Evolutionary conservation across 2,888 invertebrate genomes (phyloP).

Genomic region (Charanyca ferruginea): DNA sequence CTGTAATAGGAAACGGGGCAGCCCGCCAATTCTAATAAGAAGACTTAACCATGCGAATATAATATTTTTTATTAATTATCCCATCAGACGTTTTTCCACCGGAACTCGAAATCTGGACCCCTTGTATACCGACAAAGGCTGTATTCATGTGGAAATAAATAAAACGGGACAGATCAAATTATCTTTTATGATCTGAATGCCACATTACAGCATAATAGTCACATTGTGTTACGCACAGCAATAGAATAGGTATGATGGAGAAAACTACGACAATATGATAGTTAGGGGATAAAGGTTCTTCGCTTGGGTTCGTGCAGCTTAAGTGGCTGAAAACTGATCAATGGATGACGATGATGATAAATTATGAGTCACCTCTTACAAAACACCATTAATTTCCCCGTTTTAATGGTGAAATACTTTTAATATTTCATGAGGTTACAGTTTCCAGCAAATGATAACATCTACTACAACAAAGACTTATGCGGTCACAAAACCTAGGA

Average conservation of each 20-base stretch:
- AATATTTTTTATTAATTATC: no score
- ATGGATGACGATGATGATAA: not conserved
- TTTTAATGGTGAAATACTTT: no score
- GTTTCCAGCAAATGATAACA: not conserved
- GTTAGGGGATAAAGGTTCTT: not conserved
- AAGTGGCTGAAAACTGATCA: not conserved
- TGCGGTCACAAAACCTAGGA: not conserved
- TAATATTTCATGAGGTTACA: not conserved
- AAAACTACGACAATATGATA: not conserved
- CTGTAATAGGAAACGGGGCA: not conserved
- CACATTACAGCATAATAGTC: not conserved
- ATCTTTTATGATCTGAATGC: not conserved
- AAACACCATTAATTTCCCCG: no score
- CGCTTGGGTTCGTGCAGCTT: not conserved
- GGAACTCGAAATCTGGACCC: not conserved
- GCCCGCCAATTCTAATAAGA: not conserved
- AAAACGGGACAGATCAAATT: conserved; percentile 12
- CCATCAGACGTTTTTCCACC: not conserved
- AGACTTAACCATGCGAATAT: not conserved
- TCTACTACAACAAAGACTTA: not conserved
- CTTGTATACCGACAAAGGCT: not conserved
- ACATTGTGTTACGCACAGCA: conserved; percentile 3
- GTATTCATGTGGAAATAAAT: conserved; percentile 2
- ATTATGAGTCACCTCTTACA: not conserved
- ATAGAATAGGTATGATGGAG: not conserved